These are phyloP conservation scores for Horisme vitalbata DNA, from an alignment of 2,888 invertebrate species.

Conservation along the genomic window DNA sequence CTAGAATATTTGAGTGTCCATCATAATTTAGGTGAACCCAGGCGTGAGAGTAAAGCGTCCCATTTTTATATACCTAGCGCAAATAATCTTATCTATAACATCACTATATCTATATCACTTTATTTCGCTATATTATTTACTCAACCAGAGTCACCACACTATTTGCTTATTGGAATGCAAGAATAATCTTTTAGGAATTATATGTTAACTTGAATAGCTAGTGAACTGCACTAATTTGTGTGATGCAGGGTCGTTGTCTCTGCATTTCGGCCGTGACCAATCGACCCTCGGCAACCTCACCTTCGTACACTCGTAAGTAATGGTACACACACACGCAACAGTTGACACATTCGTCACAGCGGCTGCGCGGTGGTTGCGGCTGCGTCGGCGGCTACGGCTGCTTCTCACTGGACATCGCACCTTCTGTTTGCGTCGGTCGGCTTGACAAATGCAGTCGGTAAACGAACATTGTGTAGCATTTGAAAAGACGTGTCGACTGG, in stretches of 20 bases:
- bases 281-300: constrained; percentile 10
- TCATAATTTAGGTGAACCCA: constrained; percentile 3
- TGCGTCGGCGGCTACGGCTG: too few species aligned
- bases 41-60: too few species aligned
- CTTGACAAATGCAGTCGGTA: constrained; percentile 8
- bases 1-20: constrained; percentile 15
- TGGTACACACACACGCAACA: not conserved
- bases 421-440: constrained; percentile 15
- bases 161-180: too few species aligned
- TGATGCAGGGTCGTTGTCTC: constrained; percentile 17
- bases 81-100: too few species aligned
- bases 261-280: constrained; percentile 21
- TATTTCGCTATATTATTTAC: too few species aligned
- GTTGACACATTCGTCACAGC: constrained; percentile 18
- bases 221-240: constrained; percentile 14
- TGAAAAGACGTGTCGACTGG: constrained; percentile 1
- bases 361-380: too few species aligned
- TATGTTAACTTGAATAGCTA: too few species aligned
- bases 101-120: too few species aligned
- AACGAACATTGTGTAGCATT: constrained; percentile 6
- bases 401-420: constrained; percentile 32
- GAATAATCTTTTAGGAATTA: too few species aligned
- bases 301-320: too few species aligned
- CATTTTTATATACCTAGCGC: too few species aligned
- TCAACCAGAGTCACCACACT: not conserved